Evolutionary conservation across 1,140 invertebrate species (phyloP).

Genomic region (Archivesica marissinica): DNA sequence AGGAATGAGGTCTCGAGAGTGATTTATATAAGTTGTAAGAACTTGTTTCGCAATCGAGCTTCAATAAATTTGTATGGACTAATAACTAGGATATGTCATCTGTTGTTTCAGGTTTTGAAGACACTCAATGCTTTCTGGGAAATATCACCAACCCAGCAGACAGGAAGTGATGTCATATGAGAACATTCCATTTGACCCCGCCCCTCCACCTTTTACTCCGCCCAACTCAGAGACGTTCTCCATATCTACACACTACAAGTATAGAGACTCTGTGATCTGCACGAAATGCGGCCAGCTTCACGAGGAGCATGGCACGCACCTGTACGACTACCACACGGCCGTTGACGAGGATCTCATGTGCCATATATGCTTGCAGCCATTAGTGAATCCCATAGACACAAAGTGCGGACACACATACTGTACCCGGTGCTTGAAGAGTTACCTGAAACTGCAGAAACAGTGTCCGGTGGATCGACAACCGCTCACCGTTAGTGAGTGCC

Average conservation of each 20-base stretch:
- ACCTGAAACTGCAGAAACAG: constrained; percentile 82
- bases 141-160: neutral
- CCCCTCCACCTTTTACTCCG: constrained; percentile 52
- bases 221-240: constrained; percentile 54
- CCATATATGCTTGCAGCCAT: constrained; percentile 85
- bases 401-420: constrained; percentile 86
- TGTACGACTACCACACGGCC: constrained; percentile 85
- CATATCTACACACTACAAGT: constrained; percentile 42
- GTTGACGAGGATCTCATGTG: constrained; percentile 86
- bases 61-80: too few relatives aligned
- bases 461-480: constrained; percentile 82
- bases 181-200: constrained; percentile 40
- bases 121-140: neutral
- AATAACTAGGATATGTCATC: too few relatives aligned
- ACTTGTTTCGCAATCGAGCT: too few relatives aligned
- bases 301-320: constrained; percentile 84
- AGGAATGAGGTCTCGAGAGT: too few relatives aligned
- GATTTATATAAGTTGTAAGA: too few relatives aligned
- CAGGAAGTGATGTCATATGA: constrained; percentile 60
- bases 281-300: constrained; percentile 85
- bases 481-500: constrained; percentile 78
- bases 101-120: neutral
- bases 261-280: constrained; percentile 74
- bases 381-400: constrained; percentile 84
- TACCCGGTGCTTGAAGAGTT: constrained; percentile 83